phyloP scores from a whole-genome alignment of 2,888 invertebrate genomes.

The Choreutis nemorana region DNA sequence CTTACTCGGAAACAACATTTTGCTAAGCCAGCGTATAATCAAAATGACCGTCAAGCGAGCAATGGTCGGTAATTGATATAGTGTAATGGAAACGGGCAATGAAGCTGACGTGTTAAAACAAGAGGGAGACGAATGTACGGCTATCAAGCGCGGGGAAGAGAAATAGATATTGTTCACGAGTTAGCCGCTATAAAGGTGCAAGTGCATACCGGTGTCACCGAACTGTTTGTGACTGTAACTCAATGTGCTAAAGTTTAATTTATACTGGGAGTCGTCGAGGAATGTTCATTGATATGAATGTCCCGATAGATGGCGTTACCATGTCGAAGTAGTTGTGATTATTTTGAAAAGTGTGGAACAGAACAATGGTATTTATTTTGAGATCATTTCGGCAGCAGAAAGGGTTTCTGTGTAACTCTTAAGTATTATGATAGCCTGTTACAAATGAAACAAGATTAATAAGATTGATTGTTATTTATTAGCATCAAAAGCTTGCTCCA shows the following conservation, averaged over 20 bases:
- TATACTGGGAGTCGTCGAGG: constrained; percentile 1
- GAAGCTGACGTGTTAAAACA: constrained; percentile 50
- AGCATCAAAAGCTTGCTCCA: constrained; percentile 6
- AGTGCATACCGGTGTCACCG: constrained; percentile 40
- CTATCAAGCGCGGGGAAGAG: constrained; percentile 32
- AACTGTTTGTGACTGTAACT: no score
- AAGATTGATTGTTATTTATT: constrained; percentile 14
- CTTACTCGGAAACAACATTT: constrained; percentile 1
- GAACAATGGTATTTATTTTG: constrained; percentile 7
- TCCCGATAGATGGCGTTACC: constrained; percentile 28
- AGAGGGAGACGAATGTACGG: constrained; percentile 40
- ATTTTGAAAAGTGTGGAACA: constrained; percentile 13
- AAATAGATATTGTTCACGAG: constrained; percentile 36
- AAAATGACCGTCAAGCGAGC: constrained; percentile 24
- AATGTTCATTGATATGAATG: constrained; percentile 11
- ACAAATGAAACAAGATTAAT: constrained; percentile 14
- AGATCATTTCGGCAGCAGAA: constrained; percentile 5
- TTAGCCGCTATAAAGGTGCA: constrained; percentile 33
- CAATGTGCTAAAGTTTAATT: constrained; percentile 32
- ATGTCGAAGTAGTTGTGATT: constrained; percentile 21
- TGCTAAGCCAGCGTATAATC: constrained; percentile 14
- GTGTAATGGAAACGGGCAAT: constrained; percentile 62
- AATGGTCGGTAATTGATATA: constrained; percentile 50
- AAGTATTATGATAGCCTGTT: constrained; percentile 11
- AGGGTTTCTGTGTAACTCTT: constrained; percentile 7